Evolutionary conservation across 2,113 vertebrate genomes (phyloP).

Genomic region (Saguinus imperator): DNA sequence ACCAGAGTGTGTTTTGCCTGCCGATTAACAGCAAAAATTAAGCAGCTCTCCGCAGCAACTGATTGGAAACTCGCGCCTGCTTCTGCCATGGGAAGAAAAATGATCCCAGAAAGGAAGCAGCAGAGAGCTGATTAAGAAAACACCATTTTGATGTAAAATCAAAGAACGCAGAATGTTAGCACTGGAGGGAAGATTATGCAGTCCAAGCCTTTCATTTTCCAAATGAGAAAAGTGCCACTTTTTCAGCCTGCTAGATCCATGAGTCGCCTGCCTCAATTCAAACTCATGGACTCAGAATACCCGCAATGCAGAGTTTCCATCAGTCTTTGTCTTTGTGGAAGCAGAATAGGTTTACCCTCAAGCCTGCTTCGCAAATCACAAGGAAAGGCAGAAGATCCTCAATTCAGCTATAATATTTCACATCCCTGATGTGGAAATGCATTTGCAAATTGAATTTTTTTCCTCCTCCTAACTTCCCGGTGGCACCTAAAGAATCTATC

Average conservation of each 20-base stretch:
- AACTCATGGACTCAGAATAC: neutral
- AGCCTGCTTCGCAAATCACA: neutral
- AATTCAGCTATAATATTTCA: neutral
- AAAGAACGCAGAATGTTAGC: conserved; percentile 37
- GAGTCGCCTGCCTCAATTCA: neutral
- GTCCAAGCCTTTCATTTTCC: conserved; percentile 61
- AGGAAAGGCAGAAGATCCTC: neutral
- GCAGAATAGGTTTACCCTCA: neutral
- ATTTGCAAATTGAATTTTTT: conserved; percentile 8
- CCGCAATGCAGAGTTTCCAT: neutral
- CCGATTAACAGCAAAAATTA: conserved; percentile 7
- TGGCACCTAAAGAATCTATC: neutral
- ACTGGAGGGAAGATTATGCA: conserved; percentile 40
- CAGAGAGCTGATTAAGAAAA: conserved; percentile 65
- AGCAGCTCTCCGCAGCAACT: neutral
- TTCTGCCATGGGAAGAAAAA: conserved; percentile 62
- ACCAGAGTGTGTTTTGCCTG: neutral
- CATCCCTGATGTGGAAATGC: conserved; percentile 1
- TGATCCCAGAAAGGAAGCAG: conserved; percentile 42
- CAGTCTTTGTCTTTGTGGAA: conserved; percentile 57
- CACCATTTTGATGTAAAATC: conserved; percentile 60
- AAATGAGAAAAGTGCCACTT: conserved; percentile 64
- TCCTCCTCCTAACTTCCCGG: neutral
- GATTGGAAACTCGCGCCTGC: neutral
- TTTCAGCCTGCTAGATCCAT: conserved; percentile 10